Evolutionary conservation across 1,140 invertebrate species (phyloP).

Genomic region (Hermetia illucens): DNA sequence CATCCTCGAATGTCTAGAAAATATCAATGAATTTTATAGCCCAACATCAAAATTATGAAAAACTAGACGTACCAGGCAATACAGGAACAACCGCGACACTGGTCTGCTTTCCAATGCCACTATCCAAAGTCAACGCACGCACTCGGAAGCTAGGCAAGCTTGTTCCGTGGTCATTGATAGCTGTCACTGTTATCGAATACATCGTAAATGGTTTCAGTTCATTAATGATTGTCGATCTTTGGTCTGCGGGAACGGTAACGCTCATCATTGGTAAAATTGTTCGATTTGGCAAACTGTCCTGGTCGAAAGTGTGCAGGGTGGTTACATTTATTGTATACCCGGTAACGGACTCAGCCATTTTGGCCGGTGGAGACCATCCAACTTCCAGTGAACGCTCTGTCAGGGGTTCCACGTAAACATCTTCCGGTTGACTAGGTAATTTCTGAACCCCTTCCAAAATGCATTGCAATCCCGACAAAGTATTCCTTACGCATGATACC

Average conservation of each 20-base stretch:
- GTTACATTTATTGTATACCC: conserved; percentile 60
- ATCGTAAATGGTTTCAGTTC: conserved; percentile 56
- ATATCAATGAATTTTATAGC: background rate
- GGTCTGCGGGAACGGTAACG: conserved; percentile 36
- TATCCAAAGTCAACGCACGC: conserved; percentile 24
- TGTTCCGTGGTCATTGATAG: conserved; percentile 54
- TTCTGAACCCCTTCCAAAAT: conserved; percentile 66
- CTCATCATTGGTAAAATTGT: conserved; percentile 2
- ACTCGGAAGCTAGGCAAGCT: conserved; percentile 57
- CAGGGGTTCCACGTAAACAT: conserved; percentile 51
- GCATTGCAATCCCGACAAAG: conserved; percentile 65
- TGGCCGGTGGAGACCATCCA: conserved; percentile 47
- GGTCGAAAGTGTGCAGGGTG: conserved; percentile 47
- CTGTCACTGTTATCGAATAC: conserved; percentile 62
- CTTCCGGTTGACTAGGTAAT: conserved; percentile 54
- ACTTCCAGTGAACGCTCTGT: conserved; percentile 53
- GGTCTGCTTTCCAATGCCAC: conserved; percentile 3
- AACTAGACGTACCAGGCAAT: conserved; percentile 6
- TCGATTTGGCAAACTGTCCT: conserved; percentile 16
- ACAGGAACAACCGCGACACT: conserved; percentile 13
- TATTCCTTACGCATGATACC: conserved; percentile 66
- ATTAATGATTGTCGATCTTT: conserved; percentile 41
- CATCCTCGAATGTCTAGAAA: conserved; percentile 59
- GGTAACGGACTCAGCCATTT: conserved; percentile 45
- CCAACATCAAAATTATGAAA: background rate